Conservation (phyloP, 2,113 vertebrate genomes). For the Copsychus sechellarum region DNA sequence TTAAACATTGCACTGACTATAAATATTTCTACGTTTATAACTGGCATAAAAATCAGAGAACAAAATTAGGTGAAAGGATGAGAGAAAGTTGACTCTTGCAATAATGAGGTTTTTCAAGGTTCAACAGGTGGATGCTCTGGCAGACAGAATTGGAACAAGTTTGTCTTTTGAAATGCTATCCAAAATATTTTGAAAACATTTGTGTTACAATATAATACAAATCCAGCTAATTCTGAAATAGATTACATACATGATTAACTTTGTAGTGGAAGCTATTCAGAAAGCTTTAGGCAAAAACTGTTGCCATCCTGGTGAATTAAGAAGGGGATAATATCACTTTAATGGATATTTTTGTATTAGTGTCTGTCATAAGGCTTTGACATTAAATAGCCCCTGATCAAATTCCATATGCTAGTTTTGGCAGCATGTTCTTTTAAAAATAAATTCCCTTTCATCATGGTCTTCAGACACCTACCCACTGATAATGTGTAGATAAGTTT, state of each 20-base stretch:
- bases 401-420: conserved; percentile 3
- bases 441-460: conserved; percentile 41
- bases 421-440: conserved; percentile 25
- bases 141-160: neutral
- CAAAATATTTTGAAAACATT: conserved; percentile 29
- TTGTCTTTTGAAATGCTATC: conserved; percentile 22
- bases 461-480: neutral
- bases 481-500: neutral
- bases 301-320: neutral
- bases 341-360: conserved; percentile 32
- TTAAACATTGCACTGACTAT: neutral
- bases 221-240: conserved; percentile 14
- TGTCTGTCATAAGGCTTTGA: neutral
- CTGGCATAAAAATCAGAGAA: conserved; percentile 3
- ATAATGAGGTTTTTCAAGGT: conserved; percentile 11
- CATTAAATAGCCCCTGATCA: conserved; percentile 4
- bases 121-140: neutral
- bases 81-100: conserved; percentile 4
- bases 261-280: neutral
- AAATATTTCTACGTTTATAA: neutral
- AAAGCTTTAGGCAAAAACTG: neutral
- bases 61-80: conserved; percentile 11
- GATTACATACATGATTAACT: neutral
- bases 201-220: conserved; percentile 7
- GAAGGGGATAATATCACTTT: neutral